A percentile compares a stretch with the other conserved stretches of the same genome.
Evolutionary conservation across 53 echinoderm and acorn worm species (phyloP).

Genomic region (Temnopleurus reevesii): DNA sequence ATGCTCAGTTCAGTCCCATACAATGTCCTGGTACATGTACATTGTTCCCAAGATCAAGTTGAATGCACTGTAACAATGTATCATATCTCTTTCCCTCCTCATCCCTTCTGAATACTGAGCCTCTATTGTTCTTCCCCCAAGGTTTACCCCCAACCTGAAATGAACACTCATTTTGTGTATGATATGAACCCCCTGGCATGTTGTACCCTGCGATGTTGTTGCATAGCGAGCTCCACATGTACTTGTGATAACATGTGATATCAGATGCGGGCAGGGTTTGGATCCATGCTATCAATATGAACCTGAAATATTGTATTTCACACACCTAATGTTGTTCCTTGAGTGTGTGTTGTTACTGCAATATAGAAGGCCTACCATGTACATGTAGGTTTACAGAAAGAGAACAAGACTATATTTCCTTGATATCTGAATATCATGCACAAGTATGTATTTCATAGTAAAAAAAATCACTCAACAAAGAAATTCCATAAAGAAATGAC

Average conservation of each 20-base stretch:
- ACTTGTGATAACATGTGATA: slow-evolving; percentile 1
- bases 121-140: neutral
- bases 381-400: too few relatives aligned
- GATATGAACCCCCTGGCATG: slow-evolving; percentile 14
- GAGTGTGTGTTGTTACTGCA: neutral
- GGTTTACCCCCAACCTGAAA: slow-evolving; percentile 2
- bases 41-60: slow-evolving; percentile 27
- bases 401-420: too few relatives aligned
- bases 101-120: neutral
- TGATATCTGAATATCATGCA: too few relatives aligned
- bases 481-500: neutral
- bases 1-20: neutral
- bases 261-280: slow-evolving; percentile 1
- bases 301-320: slow-evolving; percentile 4
- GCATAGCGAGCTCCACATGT: neutral
- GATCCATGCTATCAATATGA: slow-evolving; percentile 4
- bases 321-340: neutral
- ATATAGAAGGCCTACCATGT: too few relatives aligned
- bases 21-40: neutral
- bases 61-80: slow-evolving; percentile 44
- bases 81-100: neutral
- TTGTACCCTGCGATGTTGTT: neutral
- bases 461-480: neutral
- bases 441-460: too few relatives aligned
- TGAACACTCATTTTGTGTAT: slow-evolving; percentile 30